Evolutionary conservation across 2,113 vertebrate species (phyloP), one percentile per base, ranked within the genome.

Genomic region (Burhinus oedicnemus): DNA sequence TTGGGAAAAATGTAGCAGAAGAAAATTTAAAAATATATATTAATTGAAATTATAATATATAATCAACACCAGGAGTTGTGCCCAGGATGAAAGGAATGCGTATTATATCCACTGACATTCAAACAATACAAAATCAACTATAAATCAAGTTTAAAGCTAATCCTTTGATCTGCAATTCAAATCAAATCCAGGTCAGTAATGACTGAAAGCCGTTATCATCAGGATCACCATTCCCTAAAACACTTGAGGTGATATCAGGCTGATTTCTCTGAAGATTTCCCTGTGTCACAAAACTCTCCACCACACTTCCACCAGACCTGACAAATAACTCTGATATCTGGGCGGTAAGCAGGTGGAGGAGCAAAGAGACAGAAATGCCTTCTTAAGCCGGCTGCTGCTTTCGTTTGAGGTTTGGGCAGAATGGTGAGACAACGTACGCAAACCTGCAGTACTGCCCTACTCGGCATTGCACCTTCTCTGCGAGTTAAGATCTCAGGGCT

Each of bases 401-500:
- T 49, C 25, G 18, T 66, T 19, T 42, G 36, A 65, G 10, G 25
- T 38, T 47, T 75, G 60, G 25, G 51, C 49, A 65, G 60, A 60
- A 69, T 5, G 10, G 30, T 55, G 47, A 77, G 78, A 57, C 25
- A 57, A 49, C 1, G 4, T 19, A 68, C 0, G 2, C 30, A 58
- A 71, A 62, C 38, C 23, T 81, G n/a, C 7, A 60, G n/a, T 17
- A 22, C 15, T 2, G 0, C 64, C 36, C n/a, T 30, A 15, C 38
- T 42, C 1, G 0, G 16, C 45, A 40, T 30, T 0, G 0, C 54
- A 32, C 20, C 25, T 75, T 57, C 54, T 77, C 44, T 74, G 34
- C 1, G 5, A 83, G 23, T n/a, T 32, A 60, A 65, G 47, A 22
- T 36, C 22, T 64, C 32, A 11, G 3, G 2, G 30, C 18, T 80